Evolutionary conservation across 2,797 vertebrate species (phyloP).

Genomic region (Diceros bicornis): DNA sequence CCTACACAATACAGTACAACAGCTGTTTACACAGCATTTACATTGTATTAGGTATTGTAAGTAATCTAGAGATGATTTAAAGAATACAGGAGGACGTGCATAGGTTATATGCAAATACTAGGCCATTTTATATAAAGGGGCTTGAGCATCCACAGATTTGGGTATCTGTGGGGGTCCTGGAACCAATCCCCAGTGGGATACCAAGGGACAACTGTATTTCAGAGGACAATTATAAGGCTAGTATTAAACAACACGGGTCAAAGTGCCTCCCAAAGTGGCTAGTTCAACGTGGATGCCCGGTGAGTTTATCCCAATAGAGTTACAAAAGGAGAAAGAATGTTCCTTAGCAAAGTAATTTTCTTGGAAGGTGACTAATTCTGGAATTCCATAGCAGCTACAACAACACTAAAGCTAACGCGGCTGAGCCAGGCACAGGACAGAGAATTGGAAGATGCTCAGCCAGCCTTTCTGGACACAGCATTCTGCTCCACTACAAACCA

Average conservation of each 20-base stretch:
- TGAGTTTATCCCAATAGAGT: not conserved
- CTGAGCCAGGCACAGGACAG: not conserved
- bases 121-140: no score
- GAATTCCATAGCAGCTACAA: not conserved
- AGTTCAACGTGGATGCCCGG: not conserved
- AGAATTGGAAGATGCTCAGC: not conserved
- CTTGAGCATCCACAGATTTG: no score
- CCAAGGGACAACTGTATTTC: not conserved
- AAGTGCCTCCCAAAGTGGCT: not conserved
- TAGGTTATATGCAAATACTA: no score
- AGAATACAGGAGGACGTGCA: no score
- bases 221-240: not conserved
- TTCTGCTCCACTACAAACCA: not conserved
- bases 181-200: no score
- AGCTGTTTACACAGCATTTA: no score
- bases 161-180: no score
- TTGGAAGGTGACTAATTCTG: not conserved
- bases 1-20: no score
- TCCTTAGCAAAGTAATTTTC: not conserved
- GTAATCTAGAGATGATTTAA: no score
- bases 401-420: not conserved
- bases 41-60: no score
- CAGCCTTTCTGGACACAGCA: not conserved
- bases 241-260: not conserved
- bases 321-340: not conserved